These are phyloP conservation scores for Drosophila atroscutellata DNA, from an alignment of 2,888 invertebrate species.

Conservation along the genomic window DNA sequence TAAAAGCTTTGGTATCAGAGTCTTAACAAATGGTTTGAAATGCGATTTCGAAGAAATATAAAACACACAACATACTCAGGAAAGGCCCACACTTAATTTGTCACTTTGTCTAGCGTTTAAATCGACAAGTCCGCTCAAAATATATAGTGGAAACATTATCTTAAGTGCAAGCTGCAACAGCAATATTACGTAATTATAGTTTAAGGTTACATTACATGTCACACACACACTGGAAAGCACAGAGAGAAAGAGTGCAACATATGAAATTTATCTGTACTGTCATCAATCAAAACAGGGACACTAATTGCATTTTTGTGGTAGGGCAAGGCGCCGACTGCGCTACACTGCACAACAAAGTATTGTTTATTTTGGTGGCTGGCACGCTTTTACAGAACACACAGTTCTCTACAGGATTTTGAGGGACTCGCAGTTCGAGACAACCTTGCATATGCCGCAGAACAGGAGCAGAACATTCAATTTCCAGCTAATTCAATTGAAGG, in stretches of 20 bases:
- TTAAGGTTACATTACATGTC: neutral
- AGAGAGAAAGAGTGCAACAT: neutral
- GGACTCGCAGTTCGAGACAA: conserved; percentile 31
- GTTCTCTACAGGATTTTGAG: conserved; percentile 17
- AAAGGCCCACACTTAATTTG: neutral
- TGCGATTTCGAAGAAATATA: neutral
- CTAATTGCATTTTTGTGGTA: conserved; percentile 61
- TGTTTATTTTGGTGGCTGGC: conserved; percentile 26
- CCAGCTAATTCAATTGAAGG: conserved; percentile 43
- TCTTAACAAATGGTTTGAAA: neutral
- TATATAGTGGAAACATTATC: neutral
- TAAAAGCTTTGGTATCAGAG: neutral
- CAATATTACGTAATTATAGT: neutral
- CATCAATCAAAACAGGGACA: conserved; percentile 57
- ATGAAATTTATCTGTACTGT: conserved; percentile 21
- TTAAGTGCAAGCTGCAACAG: neutral
- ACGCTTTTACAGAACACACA: conserved; percentile 16
- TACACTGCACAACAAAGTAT: conserved; percentile 19
- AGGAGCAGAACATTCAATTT: conserved; percentile 34
- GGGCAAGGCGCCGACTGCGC: conserved; percentile 5
- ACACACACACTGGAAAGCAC: neutral
- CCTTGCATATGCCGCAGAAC: conserved; percentile 25
- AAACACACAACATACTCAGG: neutral
- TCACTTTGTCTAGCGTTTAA: neutral
- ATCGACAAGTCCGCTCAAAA: neutral